Conservation (phyloP, 1,140 invertebrate species). For the Drosophila navojoa region DNA sequence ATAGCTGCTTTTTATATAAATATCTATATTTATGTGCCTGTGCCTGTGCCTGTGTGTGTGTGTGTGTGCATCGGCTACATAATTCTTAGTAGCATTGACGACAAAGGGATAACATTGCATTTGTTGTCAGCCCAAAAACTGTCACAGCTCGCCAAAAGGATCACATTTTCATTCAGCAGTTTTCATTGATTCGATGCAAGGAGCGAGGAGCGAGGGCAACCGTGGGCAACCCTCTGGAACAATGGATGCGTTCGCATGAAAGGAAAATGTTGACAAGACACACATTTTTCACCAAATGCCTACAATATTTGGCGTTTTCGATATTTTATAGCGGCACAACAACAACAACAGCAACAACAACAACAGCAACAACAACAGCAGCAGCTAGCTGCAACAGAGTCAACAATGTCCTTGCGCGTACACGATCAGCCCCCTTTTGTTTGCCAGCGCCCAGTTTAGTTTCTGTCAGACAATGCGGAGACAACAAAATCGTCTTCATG, state of each 20-base stretch:
- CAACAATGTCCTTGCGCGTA: constrained; percentile 51
- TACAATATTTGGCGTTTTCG: constrained; percentile 54
- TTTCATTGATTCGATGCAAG: constrained; percentile 39
- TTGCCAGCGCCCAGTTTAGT: constrained; percentile 47
- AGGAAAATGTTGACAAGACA: constrained; percentile 56
- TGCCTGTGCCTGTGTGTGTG: background rate
- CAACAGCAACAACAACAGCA: background rate
- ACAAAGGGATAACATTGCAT: constrained; percentile 61
- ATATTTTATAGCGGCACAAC: constrained; percentile 48
- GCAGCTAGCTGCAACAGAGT: constrained; percentile 23
- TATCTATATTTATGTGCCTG: constrained; percentile 1
- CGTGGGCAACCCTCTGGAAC: constrained; percentile 17
- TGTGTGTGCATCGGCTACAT: constrained; percentile 35
- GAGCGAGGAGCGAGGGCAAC: background rate
- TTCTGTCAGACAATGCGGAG: constrained; percentile 48
- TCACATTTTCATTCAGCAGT: constrained; percentile 55
- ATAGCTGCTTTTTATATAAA: constrained; percentile 8
- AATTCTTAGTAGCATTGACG: constrained; percentile 54
- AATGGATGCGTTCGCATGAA: constrained; percentile 52
- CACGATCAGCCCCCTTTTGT: constrained; percentile 67
- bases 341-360: constrained; percentile 11
- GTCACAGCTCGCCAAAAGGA: constrained; percentile 55
- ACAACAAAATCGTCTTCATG: constrained; percentile 12
- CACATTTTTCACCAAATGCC: constrained; percentile 57
- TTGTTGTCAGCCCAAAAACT: constrained; percentile 59